phyloP scores from a whole-genome alignment of 2,888 invertebrate genomes.

The Napeogenes sylphis region DNA sequence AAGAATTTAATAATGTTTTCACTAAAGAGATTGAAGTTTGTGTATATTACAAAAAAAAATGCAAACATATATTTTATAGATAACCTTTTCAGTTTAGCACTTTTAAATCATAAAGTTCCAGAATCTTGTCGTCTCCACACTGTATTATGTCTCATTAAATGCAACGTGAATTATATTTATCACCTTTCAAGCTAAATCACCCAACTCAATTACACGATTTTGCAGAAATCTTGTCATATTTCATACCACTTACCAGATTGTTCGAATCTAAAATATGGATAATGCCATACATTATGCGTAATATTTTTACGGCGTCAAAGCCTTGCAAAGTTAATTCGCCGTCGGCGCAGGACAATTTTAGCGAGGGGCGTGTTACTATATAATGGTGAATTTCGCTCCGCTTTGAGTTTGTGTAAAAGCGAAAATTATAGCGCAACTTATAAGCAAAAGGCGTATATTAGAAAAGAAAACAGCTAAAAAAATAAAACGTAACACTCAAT shows the following conservation, averaged over 20 bases:
- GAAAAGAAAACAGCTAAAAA: not conserved
- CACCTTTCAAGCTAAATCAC: not conserved
- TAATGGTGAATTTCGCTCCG: conserved; percentile 64
- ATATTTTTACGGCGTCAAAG: conserved; percentile 51
- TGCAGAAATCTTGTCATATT: conserved; percentile 9
- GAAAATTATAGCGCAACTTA: conserved; percentile 36
- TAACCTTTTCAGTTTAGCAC: too few relatives aligned
- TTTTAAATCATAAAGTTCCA: too few relatives aligned
- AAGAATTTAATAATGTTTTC: not conserved
- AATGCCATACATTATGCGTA: conserved; percentile 43
- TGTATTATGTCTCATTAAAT: not conserved
- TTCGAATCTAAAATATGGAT: conserved; percentile 31
- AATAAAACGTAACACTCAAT: too few relatives aligned
- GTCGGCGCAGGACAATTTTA: conserved; percentile 54
- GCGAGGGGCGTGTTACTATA: conserved; percentile 51
- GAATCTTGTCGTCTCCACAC: not conserved
- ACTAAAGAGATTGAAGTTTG: not conserved
- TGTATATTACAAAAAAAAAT: not conserved
- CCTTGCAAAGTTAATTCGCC: conserved; percentile 56
- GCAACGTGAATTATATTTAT: not conserved
- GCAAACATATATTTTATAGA: not conserved
- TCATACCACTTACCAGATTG: conserved; percentile 26
- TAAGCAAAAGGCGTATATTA: conserved; percentile 17
- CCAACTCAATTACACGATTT: conserved; percentile 7
- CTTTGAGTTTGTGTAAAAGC: conserved; percentile 42